A percentile compares a stretch with the other conserved stretches of the same genome.
phyloP scores from a whole-genome alignment of 2,888 invertebrate genomes.

The Slavum lentiscoides region DNA sequence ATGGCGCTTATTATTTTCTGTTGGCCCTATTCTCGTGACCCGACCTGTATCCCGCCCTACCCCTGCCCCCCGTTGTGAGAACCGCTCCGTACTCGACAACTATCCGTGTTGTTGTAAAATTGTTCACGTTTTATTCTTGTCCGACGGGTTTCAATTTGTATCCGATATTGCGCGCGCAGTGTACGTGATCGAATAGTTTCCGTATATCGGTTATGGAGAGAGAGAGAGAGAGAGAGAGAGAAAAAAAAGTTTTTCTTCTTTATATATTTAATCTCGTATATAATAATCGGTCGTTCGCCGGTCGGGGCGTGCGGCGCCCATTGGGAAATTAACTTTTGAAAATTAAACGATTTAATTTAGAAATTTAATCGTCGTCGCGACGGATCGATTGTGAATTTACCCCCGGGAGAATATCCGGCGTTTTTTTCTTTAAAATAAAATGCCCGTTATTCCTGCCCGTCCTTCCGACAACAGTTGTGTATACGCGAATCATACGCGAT shows the following conservation, averaged over 20 bases:
- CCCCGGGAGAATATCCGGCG: slow-evolving; percentile 9
- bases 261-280: slow-evolving; percentile 13
- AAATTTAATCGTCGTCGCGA: slow-evolving; percentile 12
- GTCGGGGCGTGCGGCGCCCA: not conserved
- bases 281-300: not conserved
- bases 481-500: no score
- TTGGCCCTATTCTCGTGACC: no score
- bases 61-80: no score
- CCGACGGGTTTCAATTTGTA: slow-evolving; percentile 17
- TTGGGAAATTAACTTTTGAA: slow-evolving; percentile 44
- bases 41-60: no score
- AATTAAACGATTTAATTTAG: slow-evolving; percentile 28
- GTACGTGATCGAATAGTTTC: not conserved
- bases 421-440: no score
- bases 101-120: not conserved
- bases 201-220: not conserved
- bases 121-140: slow-evolving; percentile 5
- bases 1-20: no score
- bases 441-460: no score
- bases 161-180: slow-evolving; percentile 6
- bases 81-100: not conserved
- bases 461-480: no score
- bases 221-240: not conserved
- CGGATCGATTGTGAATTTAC: not conserved
- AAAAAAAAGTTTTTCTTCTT: slow-evolving; percentile 16